Conservation (phyloP, 2,888 invertebrate species). For the Sesamia inferens region DNA sequence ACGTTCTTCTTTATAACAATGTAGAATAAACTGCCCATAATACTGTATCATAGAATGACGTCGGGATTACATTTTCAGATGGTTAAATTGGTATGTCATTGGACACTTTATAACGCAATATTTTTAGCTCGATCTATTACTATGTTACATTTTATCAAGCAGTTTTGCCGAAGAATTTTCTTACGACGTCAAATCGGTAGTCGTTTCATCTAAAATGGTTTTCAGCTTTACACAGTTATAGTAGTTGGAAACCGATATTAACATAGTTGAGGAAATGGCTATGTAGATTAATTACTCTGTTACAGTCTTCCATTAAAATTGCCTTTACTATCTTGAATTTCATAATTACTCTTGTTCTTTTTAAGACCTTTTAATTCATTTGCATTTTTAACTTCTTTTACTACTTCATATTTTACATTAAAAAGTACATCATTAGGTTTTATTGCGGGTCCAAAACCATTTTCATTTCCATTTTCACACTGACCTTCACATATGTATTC, state of each 20-base stretch:
- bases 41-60: slow-evolving; percentile 28
- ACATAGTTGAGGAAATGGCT: neutral
- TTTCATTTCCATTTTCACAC: slow-evolving; percentile 24
- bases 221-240: neutral
- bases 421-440: slow-evolving; percentile 3
- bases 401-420: neutral
- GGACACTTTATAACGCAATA: slow-evolving; percentile 22
- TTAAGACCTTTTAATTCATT: neutral
- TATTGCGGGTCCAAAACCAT: slow-evolving; percentile 14
- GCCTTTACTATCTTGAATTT: neutral
- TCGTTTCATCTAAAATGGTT: neutral
- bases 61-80: slow-evolving; percentile 34
- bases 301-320: neutral
- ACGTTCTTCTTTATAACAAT: slow-evolving; percentile 40
- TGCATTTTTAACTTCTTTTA: neutral
- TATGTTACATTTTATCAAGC: slow-evolving; percentile 18
- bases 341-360: neutral
- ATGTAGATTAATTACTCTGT: neutral
- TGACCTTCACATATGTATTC: slow-evolving; percentile 55
- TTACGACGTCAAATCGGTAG: neutral
- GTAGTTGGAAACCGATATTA: neutral
- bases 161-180: neutral
- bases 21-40: slow-evolving; percentile 38
- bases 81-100: slow-evolving; percentile 27
- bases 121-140: slow-evolving; percentile 24